Evolutionary conservation across 35 echinoderm and acorn worm genomes (phyloP), one percentile per base, ranked within the genome.

Genomic region (Apostichopus californicus): DNA sequence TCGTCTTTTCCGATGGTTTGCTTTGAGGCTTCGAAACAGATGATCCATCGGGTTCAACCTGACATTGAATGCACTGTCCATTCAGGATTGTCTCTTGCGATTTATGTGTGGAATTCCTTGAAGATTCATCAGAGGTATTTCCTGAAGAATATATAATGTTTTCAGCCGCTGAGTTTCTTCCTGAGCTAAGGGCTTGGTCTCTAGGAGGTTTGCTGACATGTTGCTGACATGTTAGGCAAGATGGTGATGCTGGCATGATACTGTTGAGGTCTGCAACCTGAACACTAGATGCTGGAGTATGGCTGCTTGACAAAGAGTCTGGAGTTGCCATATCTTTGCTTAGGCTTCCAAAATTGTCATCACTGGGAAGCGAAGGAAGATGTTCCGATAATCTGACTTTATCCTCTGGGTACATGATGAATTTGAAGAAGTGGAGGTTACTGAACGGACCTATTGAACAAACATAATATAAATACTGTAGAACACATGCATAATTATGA

Each of bases 341-440:
- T 60, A 12, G 11, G 6, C 58, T 60, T 12, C 58, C 11, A 1
- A 12, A 60, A 1, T 60, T 17, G 1, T 17, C 10, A 54, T 81
- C 34, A 21, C 28, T 53, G 28, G 26, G 8, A 54, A 12, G 1
- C 21, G 15, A 8, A 11, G 11, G 23, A 5, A 81, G 11, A 54
- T 34, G 28, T 12, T 55, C 80, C 18, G 81, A 5, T 55, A 13
- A 60, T 85, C 55, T n/a, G 55, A 9, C n/a, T 85, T 59, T 60
- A 21, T 85, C 81, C 4, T 85, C 81, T 85, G 81, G 81, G 14
- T 85, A 85, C 81, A 85, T 85, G 55, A 7, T 85, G 81, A 85
- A 22, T 13, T 60, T 58, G 25, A 73, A n/a, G 71, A 73, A n/a
- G 71, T 5, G 17, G n/a, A 17, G 20, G n/a, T 22, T 4, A 73